Evolutionary conservation across 2,888 invertebrate genomes (phyloP), one percentile per base, ranked within the genome.

Genomic region (Nyleta sp.): DNA sequence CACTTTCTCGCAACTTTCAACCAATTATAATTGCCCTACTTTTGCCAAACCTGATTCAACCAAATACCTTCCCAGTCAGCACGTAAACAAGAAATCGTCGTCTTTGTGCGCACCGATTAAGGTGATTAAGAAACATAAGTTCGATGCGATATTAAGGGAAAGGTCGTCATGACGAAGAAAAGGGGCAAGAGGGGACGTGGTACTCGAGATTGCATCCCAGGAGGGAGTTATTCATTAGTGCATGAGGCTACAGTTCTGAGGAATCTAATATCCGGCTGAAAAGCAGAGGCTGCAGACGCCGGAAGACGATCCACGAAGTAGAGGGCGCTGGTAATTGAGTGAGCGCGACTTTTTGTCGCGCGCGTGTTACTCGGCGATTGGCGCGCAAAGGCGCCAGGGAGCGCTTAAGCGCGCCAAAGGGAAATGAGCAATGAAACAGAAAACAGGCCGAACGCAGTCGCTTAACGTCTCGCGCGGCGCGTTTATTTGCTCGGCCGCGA

Each of bases 191-290:
- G 17, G n/a, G 50, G n/a, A n/a, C 6, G 31, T 35, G 48, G 35
- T 50, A 65, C 55, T 60, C 18, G 40, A 67, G 55, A 67, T 74
- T 80, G 64, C 74, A 55, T 75, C 76, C 68, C 75, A 80, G 65
- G 71, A 72, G 71, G 79, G 74, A 80, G 65, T 73, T 76, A 81
- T 78, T 81, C 80, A 83, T 83, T 80, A 83, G 68, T 67, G 73
- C 64, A 52, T 80, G 74, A 74, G 77, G 78, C 67, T 70, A 71
- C 80, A 83, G 81, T 83, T 80, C 78, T 76, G 80, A 50, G 80
- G 82, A 78, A 84, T 83, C 83, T 84, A 85, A 85, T 84, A 84
- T 84, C 84, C 85, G 84, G 84, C 75, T 60, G 67, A 74, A 77
- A 81, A 83, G 82, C 60, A 77, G 59, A 11, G 48, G 20, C 60